Evolutionary conservation across 2,113 vertebrate genomes (phyloP), one percentile per base, ranked within the genome.

Genomic region (Benitochromis conjunctus): DNA sequence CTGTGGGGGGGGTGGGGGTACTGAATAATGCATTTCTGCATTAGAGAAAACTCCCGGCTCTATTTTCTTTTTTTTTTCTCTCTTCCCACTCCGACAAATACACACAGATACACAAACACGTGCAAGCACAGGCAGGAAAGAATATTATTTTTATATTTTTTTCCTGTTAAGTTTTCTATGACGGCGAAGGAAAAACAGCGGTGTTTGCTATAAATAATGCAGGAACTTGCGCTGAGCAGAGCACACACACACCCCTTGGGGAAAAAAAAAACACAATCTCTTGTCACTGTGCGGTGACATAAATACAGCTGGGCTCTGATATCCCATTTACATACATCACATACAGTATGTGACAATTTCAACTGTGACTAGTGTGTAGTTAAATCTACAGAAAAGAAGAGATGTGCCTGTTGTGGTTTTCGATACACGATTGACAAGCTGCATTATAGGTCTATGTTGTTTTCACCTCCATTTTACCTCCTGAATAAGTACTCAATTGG

Each of bases 1-100:
- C 69, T 80, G 19, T 69, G 21, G 36, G 8, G 46, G 62, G 80
- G 24, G 9, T 29, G 54, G 86, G 80, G 51, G 57, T 77, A 41
- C 5, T 95, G 82, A 94, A 94, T 94, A 90, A 94, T 94, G 80
- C 71, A 95, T 94, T 89, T 83, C 51, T 57, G 79, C 79, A 89
- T 57, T 34, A 77, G 77, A 86, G 84, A 85, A 87, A 88, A 90
- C 79, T 89, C 85, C 57, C 46, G 80, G 79, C 58, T 56, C 58
- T 86, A 71, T 87, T 86, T 91, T 84, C 55, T 36, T 87, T 89
- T 91, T 48, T 78, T 79, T 34, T 64, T n/a, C n/a, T 3, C 62
- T 5, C 64, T 54, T 71, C 41, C 29, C 56, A 82, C 26, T 69
- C 60, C 51, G 21, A 85, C 76, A 89, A 82, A 84, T 57, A 83